phyloP scores from a whole-genome alignment of 1,140 invertebrate species.

The Fopius arisanus region DNA sequence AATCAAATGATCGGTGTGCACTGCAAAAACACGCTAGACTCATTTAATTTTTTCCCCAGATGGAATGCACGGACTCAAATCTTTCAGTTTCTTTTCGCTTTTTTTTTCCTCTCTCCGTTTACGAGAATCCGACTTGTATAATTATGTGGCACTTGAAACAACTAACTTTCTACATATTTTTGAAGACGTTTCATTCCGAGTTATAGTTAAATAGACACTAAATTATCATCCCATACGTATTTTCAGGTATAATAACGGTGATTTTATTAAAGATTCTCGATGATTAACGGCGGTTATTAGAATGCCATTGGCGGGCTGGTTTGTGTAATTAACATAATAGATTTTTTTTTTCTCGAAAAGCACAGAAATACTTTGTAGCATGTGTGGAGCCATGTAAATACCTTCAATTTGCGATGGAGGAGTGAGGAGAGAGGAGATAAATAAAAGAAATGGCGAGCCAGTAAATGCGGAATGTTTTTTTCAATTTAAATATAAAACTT shows the following conservation, averaged over 20 bases:
- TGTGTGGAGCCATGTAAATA: neutral
- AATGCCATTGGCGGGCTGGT: neutral
- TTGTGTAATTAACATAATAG: conserved; percentile 6
- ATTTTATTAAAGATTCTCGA: neutral
- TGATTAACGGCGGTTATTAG: conserved; percentile 1
- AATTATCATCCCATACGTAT: neutral
- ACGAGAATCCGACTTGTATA: neutral
- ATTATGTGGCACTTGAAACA: neutral
- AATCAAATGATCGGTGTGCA: conserved; percentile 41
- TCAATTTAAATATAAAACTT: neutral
- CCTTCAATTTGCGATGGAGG: too few relatives aligned
- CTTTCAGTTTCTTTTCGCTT: too few relatives aligned
- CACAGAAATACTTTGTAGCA: neutral
- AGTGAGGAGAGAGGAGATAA: too few relatives aligned
- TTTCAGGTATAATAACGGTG: neutral
- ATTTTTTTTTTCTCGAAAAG: neutral
- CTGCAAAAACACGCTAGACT: conserved; percentile 33
- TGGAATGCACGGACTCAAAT: neutral
- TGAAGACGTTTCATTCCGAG: neutral
- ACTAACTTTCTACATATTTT: neutral
- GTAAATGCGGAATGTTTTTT: neutral
- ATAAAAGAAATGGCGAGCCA: neutral
- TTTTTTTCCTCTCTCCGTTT: neutral
- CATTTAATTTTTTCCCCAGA: neutral
- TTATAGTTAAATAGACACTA: neutral